These are phyloP conservation scores for Callinectes sapidus DNA, from an alignment of 2,888 invertebrate genomes.

Conservation along the genomic window DNA sequence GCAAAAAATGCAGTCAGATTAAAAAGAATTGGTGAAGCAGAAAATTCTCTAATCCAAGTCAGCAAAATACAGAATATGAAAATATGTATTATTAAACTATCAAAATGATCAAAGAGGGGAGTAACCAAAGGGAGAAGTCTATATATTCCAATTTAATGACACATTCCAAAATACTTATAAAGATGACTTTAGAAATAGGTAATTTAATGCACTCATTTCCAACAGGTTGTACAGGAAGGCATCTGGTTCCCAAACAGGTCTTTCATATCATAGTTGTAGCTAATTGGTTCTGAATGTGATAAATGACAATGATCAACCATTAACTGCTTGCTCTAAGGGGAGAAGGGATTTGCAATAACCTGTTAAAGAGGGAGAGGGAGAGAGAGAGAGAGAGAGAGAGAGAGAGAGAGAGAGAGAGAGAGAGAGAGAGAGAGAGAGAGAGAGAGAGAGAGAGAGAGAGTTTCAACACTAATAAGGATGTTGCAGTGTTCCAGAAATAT, in stretches of 20 bases:
- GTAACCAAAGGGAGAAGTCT: background rate
- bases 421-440: constrained; percentile 19
- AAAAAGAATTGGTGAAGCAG: background rate
- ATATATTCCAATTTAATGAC: background rate
- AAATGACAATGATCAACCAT: background rate
- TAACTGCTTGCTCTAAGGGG: background rate
- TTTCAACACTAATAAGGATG: background rate
- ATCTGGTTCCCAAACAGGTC: background rate
- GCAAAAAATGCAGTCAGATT: constrained; percentile 18
- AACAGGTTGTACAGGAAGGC: background rate
- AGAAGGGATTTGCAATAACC: background rate
- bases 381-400: constrained; percentile 1
- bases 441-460: constrained; percentile 26
- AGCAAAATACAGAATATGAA: constrained; percentile 12
- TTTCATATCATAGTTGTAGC: background rate
- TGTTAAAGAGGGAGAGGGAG: background rate
- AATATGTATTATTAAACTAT: background rate
- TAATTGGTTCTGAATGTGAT: background rate
- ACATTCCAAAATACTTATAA: constrained; percentile 14
- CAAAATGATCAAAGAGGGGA: background rate
- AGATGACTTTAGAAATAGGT: background rate
- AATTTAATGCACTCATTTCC: background rate
- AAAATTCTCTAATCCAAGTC: background rate
- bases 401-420: constrained; percentile 1
- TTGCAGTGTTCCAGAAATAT: constrained; percentile 8